These are phyloP conservation scores for Crotalus helleri DNA, from an alignment of 2,113 vertebrate genomes.

Conservation along the genomic window DNA sequence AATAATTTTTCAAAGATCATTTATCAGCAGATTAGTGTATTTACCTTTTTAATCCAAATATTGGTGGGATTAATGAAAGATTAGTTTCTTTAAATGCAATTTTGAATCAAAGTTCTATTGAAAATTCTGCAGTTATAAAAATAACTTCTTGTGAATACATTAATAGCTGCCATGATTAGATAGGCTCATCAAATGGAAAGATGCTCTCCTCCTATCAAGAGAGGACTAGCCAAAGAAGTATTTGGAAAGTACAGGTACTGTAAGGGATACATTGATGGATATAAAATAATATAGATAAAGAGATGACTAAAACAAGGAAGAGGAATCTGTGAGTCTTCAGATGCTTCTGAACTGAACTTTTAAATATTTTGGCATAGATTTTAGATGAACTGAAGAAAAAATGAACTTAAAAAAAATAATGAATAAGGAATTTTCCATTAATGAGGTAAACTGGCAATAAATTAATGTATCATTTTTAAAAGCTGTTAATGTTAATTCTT, in stretches of 20 bases:
- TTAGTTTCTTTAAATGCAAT: background rate
- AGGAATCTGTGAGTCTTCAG: background rate
- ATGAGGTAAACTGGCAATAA: background rate
- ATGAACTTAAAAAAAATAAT: background rate
- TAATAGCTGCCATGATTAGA: background rate
- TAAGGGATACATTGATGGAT: background rate
- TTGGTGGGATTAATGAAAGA: background rate
- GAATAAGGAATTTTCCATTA: background rate
- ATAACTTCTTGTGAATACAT: background rate
- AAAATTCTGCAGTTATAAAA: background rate
- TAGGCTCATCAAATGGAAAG: background rate
- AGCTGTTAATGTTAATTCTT: background rate
- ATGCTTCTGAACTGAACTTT: background rate
- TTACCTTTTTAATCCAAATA: background rate
- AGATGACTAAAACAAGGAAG: background rate
- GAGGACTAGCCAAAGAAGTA: background rate
- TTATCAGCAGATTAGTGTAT: constrained; percentile 13
- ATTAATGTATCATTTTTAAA: background rate
- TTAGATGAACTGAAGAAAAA: background rate
- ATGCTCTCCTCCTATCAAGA: background rate
- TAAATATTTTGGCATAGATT: background rate
- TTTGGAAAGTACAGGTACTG: background rate
- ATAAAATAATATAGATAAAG: background rate
- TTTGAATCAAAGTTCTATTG: constrained; percentile 8
- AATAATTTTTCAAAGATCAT: constrained; percentile 5